A percentile compares a stretch with the other conserved stretches of the same genome.
Conservation (phyloP, 2,113 vertebrate species). For the Pseudorhombus dupliciocellatus region DNA sequence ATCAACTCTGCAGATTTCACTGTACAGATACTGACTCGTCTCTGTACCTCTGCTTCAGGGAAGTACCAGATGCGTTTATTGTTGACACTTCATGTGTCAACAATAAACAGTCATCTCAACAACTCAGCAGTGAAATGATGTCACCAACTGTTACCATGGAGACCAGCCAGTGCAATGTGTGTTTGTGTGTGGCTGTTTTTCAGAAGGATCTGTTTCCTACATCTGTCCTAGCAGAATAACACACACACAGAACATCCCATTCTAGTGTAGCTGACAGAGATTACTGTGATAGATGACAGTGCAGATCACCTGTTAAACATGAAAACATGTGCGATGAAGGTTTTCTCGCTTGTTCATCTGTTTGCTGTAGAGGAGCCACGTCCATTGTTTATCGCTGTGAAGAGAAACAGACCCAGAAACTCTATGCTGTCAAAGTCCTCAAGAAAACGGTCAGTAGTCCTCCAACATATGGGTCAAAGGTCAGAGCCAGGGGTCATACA, state of each 20-base stretch:
- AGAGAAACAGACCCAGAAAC: slow-evolving; percentile 86
- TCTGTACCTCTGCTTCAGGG: too few relatives aligned
- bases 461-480: neutral
- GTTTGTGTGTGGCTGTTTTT: slow-evolving; percentile 13
- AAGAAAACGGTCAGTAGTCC: slow-evolving; percentile 88
- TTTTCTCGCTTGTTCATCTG: neutral
- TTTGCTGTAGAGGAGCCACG: slow-evolving; percentile 83
- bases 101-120: neutral
- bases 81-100: neutral
- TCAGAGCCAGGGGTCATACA: neutral
- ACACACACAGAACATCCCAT: too few relatives aligned
- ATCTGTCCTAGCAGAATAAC: slow-evolving; percentile 56
- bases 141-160: slow-evolving; percentile 63
- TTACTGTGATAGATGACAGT: too few relatives aligned
- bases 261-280: too few relatives aligned
- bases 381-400: slow-evolving; percentile 88
- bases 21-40: too few relatives aligned
- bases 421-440: slow-evolving; percentile 86
- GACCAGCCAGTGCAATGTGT: slow-evolving; percentile 35
- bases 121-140: slow-evolving; percentile 24
- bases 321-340: too few relatives aligned
- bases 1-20: too few relatives aligned
- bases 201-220: slow-evolving; percentile 51
- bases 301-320: too few relatives aligned
- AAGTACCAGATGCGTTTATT: too few relatives aligned